Conservation (phyloP, 2,113 vertebrate species). For the Electrona antarctica region DNA sequence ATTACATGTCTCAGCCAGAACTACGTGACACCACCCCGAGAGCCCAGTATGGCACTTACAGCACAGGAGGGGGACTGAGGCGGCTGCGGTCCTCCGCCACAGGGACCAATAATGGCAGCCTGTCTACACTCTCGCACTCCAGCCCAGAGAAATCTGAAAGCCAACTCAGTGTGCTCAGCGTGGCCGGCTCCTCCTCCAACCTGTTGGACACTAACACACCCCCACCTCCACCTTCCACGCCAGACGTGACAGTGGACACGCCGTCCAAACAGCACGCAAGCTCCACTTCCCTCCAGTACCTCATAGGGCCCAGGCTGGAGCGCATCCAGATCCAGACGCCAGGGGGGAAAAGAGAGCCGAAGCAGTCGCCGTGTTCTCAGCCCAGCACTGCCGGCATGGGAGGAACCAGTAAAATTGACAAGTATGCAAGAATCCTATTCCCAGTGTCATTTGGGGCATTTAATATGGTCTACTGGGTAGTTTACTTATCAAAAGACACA, state of each 20-base stretch:
- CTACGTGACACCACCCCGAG: conserved; percentile 76
- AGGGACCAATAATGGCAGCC: conserved; percentile 61
- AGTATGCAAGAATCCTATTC: conserved; percentile 98
- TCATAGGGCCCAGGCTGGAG: conserved; percentile 88
- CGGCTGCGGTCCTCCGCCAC: conserved; percentile 73
- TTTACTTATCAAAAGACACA: conserved; percentile 98
- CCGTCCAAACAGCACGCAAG: conserved; percentile 70
- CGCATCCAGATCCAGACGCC: conserved; percentile 88
- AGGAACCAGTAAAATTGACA: conserved; percentile 99
- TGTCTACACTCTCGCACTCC: conserved; percentile 81
- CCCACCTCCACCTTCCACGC: conserved; percentile 78
- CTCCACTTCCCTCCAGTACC: conserved; percentile 83
- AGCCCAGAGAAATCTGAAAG: conserved; percentile 88
- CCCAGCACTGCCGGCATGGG: conserved; percentile 79
- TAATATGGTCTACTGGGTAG: conserved; percentile 99
- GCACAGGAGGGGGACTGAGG: conserved; percentile 55
- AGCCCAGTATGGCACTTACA: conserved; percentile 82
- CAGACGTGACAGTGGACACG: conserved; percentile 78
- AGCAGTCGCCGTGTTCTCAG: conserved; percentile 76
- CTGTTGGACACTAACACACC: conserved; percentile 82
- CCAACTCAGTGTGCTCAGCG: conserved; percentile 67
- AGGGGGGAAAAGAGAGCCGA: conserved; percentile 81
- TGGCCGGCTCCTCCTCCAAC: conserved; percentile 72
- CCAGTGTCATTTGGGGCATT: conserved; percentile 97
- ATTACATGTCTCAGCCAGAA: conserved; percentile 82